phyloP scores from a whole-genome alignment of 2,113 vertebrate species.

The Dryoscopus gambensis region DNA sequence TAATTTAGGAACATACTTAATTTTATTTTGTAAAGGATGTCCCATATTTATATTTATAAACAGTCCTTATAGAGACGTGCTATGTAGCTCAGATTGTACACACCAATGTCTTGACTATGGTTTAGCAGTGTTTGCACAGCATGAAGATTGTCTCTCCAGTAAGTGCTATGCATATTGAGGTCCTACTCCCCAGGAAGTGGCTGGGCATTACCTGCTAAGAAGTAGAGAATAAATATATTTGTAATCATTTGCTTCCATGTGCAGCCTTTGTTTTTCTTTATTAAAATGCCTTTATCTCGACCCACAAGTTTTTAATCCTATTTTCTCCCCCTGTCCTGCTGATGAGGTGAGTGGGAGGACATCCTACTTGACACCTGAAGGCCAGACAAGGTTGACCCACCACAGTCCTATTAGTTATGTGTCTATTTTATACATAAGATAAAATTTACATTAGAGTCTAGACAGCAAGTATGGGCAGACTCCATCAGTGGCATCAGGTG shows the following conservation, averaged over 20 bases:
- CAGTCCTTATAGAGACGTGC: background rate
- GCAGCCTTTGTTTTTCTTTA: background rate
- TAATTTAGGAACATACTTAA: background rate
- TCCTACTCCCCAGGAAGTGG: background rate
- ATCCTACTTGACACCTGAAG: background rate
- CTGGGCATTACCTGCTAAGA: background rate
- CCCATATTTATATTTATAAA: background rate
- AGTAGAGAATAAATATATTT: background rate
- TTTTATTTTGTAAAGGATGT: background rate
- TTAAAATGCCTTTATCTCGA: background rate
- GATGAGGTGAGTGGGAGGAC: background rate
- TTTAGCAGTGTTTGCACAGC: background rate
- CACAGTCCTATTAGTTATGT: background rate
- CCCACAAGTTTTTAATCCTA: rapidly evolving
- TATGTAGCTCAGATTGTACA: background rate
- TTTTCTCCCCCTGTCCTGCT: background rate
- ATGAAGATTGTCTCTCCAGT: background rate
- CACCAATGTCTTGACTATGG: background rate
- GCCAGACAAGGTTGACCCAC: background rate
- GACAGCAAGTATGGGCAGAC: background rate
- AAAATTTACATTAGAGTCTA: background rate
- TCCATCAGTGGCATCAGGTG: background rate
- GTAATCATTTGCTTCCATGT: background rate
- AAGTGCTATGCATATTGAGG: rapidly evolving
- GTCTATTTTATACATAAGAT: background rate